phyloP scores from a whole-genome alignment of 2,797 vertebrate species.

The Halcyon badia region DNA sequence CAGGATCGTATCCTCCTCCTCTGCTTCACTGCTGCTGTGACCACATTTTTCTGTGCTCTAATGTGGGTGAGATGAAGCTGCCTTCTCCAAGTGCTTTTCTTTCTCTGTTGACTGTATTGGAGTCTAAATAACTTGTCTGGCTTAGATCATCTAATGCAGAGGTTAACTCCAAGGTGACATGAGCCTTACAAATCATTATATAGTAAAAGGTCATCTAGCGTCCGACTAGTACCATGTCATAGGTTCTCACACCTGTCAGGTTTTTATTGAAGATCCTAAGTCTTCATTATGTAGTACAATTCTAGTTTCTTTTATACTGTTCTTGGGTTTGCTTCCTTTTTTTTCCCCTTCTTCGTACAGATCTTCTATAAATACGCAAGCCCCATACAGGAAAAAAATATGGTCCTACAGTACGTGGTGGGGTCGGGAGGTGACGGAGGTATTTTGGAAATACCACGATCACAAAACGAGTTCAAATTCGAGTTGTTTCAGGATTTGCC shows the following conservation, averaged over 20 bases:
- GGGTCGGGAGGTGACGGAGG: too few species aligned
- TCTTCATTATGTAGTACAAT: neutral
- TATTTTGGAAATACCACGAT: neutral
- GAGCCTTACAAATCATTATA: neutral
- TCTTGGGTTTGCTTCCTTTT: neutral
- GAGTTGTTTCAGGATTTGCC: neutral
- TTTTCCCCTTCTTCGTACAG: neutral
- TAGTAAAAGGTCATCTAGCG: neutral
- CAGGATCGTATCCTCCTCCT: neutral
- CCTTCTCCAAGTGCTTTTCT: neutral
- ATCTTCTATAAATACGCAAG: neutral
- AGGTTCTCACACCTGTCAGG: neutral
- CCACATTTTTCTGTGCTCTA: neutral
- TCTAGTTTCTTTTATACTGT: neutral
- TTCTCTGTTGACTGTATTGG: neutral
- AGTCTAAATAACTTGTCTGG: neutral
- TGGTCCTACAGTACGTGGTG: neutral
- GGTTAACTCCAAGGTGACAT: neutral
- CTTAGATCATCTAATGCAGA: neutral
- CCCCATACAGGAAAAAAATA: neutral
- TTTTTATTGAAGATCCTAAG: neutral
- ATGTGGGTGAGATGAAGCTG: neutral
- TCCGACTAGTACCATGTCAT: accelerated
- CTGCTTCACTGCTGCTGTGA: neutral
- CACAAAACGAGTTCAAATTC: accelerated